Evolutionary conservation across 2,113 vertebrate species (phyloP).

Genomic region (Myrmophylax atrothorax): DNA sequence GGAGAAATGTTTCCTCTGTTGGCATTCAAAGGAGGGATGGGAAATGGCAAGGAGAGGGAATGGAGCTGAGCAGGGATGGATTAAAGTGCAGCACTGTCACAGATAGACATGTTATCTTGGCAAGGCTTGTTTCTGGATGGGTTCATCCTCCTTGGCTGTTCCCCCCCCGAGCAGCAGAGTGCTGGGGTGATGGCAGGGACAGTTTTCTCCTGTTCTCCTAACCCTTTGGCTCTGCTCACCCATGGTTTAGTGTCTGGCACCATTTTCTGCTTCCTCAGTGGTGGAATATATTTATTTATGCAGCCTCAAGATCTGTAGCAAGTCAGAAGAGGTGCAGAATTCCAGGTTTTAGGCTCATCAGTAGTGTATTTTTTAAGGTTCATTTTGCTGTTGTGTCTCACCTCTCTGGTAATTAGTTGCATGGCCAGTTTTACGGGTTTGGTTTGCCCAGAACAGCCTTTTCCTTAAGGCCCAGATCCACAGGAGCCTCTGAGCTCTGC

Average conservation of each 20-base stretch:
- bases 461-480: neutral
- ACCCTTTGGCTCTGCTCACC: neutral
- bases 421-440: neutral
- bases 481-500: rapidly evolving
- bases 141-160: neutral
- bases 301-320: neutral
- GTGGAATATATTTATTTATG: rapidly evolving
- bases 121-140: neutral
- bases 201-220: neutral
- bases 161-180: neutral
- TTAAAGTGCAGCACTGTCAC: neutral
- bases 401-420: neutral
- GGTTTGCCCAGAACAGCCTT: neutral
- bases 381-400: neutral
- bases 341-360: neutral
- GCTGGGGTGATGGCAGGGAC: neutral
- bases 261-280: neutral
- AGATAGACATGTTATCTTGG: neutral
- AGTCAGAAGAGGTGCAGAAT: neutral
- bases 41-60: neutral
- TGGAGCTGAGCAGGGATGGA: neutral
- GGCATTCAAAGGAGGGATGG: neutral
- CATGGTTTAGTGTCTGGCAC: neutral
- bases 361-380: neutral
- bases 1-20: neutral